Percentiles rank a stretch among this genome's conserved stretches.
phyloP scores from a whole-genome alignment of 2,888 invertebrate species.

The Andrena hattorfiana region DNA sequence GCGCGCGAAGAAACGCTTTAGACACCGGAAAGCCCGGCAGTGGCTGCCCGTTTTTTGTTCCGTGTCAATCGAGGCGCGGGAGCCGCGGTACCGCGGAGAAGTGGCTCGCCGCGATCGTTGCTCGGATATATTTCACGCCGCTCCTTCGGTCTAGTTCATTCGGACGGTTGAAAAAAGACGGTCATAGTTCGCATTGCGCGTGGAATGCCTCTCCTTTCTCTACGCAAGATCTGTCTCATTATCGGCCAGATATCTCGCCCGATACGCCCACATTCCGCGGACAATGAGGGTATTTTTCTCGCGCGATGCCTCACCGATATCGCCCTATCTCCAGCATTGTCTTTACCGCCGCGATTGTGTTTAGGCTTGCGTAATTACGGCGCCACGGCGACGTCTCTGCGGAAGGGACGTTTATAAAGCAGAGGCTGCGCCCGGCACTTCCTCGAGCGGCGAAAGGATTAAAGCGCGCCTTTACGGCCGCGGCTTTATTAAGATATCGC shows the following conservation, averaged over 20 bases:
- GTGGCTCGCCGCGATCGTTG: no score
- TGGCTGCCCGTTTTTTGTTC: background rate
- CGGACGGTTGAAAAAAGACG: background rate
- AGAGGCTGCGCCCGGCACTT: slow-evolving; percentile 60
- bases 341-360: slow-evolving; percentile 57
- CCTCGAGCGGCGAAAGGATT: slow-evolving; percentile 55
- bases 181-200: slow-evolving; percentile 3
- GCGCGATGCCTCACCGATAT: slow-evolving; percentile 40
- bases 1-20: background rate
- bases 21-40: background rate
- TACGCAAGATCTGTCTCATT: slow-evolving; percentile 12
- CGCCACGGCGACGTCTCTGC: slow-evolving; percentile 76
- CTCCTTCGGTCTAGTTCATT: background rate
- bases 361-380: slow-evolving; percentile 79
- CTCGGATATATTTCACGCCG: no score
- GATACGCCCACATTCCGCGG: slow-evolving; percentile 56
- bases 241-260: slow-evolving; percentile 40
- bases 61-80: background rate
- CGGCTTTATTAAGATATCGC: slow-evolving; percentile 60
- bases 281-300: slow-evolving; percentile 47
- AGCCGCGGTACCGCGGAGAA: no score
- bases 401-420: slow-evolving; percentile 74
- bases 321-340: slow-evolving; percentile 50
- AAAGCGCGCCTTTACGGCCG: slow-evolving; percentile 57
- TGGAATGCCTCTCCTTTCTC: background rate